Conservation (phyloP, 53 echinoderm and acorn worm species). For the Actinopyga echinites region DNA sequence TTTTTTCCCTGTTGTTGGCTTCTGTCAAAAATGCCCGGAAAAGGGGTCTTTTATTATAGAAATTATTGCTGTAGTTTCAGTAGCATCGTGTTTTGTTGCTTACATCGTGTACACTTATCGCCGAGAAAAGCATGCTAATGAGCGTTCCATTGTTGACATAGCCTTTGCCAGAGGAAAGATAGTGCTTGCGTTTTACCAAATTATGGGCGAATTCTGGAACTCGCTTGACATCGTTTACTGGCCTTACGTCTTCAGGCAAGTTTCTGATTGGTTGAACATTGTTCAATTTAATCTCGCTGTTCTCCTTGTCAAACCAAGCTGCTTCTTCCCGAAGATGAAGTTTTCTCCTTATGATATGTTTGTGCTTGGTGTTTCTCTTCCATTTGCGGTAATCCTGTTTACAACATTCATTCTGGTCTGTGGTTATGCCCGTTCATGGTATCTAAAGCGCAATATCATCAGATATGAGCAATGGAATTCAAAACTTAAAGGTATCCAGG, state of each 20-base stretch:
- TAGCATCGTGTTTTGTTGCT: not conserved
- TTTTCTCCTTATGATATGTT: not conserved
- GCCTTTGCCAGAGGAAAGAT: too few species aligned
- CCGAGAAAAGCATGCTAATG: not conserved
- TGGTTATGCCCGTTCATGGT: not conserved
- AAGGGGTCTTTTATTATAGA: not conserved
- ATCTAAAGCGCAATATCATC: too few species aligned
- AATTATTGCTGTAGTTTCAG: not conserved
- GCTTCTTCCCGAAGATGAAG: not conserved
- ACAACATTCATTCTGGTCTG: not conserved
- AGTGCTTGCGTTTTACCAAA: too few species aligned
- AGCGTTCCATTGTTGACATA: not conserved
- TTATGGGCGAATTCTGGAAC: not conserved
- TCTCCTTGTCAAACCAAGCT: not conserved
- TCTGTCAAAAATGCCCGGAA: not conserved
- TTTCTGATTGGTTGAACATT: not conserved
- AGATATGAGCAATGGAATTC: too few species aligned
- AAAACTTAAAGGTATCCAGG: not conserved
- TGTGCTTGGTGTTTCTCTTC: not conserved
- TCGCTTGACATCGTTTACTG: not conserved
- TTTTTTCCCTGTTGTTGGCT: too few species aligned
- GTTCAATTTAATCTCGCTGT: not conserved
- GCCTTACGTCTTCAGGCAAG: too few species aligned
- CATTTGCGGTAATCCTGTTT: not conserved
- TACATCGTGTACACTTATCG: not conserved